Percentiles rank a stretch among this genome's conserved stretches.
Evolutionary conservation across 1,140 invertebrate genomes (phyloP).

Genomic region (Bombus vancouverensis): DNA sequence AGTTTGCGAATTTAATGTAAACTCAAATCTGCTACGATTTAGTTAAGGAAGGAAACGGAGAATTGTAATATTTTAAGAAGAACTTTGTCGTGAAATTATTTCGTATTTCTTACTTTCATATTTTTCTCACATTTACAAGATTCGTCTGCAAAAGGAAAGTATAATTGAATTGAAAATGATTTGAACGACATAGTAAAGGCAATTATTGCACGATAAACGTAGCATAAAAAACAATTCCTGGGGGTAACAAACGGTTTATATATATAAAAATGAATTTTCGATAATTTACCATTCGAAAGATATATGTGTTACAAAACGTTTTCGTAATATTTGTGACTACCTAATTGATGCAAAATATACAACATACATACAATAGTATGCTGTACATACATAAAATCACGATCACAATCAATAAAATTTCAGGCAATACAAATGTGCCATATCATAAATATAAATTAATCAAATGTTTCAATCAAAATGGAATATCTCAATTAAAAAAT

Average conservation of each 20-base stretch:
- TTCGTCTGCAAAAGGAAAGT: background rate
- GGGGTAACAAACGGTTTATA: background rate
- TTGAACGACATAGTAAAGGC: background rate
- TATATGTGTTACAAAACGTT: background rate
- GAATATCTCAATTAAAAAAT: background rate
- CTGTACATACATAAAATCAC: background rate
- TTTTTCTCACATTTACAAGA: background rate
- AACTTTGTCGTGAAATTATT: background rate
- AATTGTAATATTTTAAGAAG: background rate
- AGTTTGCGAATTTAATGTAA: background rate
- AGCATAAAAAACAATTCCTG: background rate
- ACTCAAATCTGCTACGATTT: background rate
- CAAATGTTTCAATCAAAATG: background rate
- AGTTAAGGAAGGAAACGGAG: background rate
- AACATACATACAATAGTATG: background rate
- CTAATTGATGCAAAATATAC: background rate
- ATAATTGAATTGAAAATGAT: background rate
- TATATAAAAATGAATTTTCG: background rate
- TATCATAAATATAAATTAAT: background rate
- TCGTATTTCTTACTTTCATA: background rate
- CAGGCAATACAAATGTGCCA: rapidly evolving
- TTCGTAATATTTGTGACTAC: background rate
- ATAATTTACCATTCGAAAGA: no score
- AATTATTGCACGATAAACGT: background rate
- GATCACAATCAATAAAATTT: background rate